These are phyloP conservation scores for Mus pahari DNA, from an alignment of 2,113 vertebrate genomes.

Conservation along the genomic window DNA sequence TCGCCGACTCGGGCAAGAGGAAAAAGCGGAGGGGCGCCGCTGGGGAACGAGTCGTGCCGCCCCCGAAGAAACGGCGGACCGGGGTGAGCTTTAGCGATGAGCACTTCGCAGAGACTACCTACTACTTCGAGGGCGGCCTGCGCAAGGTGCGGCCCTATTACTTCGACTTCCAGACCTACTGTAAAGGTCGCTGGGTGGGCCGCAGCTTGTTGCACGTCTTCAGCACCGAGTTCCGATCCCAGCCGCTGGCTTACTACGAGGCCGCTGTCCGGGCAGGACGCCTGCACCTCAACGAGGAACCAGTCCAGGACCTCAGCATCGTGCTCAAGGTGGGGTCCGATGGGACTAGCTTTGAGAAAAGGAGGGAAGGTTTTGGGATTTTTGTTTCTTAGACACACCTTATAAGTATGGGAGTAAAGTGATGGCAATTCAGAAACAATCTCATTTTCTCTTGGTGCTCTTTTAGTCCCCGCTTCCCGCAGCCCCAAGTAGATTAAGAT, in stretches of 20 bases:
- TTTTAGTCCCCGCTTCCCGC: neutral
- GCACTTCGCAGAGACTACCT: conserved; percentile 94
- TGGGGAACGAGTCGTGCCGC: conserved; percentile 92
- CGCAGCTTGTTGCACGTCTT: conserved; percentile 94
- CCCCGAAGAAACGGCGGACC: conserved; percentile 91
- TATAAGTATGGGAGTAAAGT: conserved; percentile 8
- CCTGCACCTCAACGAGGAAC: conserved; percentile 93
- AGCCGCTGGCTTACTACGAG: conserved; percentile 92
- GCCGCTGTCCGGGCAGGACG: conserved; percentile 91
- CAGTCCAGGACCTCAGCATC: conserved; percentile 91
- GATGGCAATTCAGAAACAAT: neutral
- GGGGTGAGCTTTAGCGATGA: conserved; percentile 93
- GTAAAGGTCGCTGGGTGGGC: conserved; percentile 98
- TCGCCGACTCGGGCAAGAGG: conserved; percentile 71
- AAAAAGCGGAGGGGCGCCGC: conserved; percentile 82
- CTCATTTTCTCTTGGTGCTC: neutral
- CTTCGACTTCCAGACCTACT: conserved; percentile 96
- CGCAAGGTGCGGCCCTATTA: conserved; percentile 96
- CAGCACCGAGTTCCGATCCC: conserved; percentile 92
- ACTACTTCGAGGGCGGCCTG: conserved; percentile 95
- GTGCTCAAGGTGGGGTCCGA: conserved; percentile 91
- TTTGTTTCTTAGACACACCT: neutral
- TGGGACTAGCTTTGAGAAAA: neutral
- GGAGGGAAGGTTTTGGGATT: neutral
- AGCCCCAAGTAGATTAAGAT: neutral